phyloP scores from a whole-genome alignment of 2,888 invertebrate species.

The Blomia tropicalis region DNA sequence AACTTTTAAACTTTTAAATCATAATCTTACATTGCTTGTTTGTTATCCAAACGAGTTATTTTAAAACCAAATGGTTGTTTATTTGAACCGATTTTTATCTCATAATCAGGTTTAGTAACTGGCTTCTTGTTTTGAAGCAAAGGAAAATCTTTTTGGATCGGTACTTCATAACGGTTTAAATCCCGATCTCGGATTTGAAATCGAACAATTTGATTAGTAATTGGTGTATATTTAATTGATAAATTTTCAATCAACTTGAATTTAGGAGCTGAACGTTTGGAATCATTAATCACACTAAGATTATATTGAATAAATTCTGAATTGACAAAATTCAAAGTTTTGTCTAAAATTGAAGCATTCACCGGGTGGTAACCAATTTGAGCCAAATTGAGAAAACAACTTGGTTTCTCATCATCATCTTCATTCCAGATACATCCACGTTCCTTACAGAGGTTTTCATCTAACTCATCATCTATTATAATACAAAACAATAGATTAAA shows the following conservation, averaged over 20 bases:
- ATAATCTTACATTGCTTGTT: neutral
- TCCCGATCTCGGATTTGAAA: neutral
- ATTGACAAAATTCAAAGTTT: neutral
- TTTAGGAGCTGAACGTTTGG: neutral
- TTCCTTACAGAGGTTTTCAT: neutral
- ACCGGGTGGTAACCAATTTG: neutral
- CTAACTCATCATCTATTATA: neutral
- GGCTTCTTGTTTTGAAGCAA: slow-evolving; percentile 5
- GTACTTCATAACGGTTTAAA: neutral
- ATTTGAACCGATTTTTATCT: neutral
- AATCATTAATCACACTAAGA: neutral
- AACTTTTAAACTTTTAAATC: slow-evolving; percentile 7
- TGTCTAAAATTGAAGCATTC: neutral
- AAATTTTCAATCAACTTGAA: neutral
- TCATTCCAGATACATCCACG: slow-evolving; percentile 8
- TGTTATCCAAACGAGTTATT: neutral
- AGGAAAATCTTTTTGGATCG: slow-evolving; percentile 21
- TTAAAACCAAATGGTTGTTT: neutral
- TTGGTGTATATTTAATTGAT: neutral
- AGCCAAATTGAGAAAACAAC: neutral
- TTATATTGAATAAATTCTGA: neutral
- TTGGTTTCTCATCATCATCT: neutral
- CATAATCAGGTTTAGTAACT: neutral
- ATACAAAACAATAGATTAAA: neutral
- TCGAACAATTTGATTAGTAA: neutral